Evolutionary conservation across 2,113 vertebrate genomes (phyloP).

Genomic region (Nycticebus coucang): DNA sequence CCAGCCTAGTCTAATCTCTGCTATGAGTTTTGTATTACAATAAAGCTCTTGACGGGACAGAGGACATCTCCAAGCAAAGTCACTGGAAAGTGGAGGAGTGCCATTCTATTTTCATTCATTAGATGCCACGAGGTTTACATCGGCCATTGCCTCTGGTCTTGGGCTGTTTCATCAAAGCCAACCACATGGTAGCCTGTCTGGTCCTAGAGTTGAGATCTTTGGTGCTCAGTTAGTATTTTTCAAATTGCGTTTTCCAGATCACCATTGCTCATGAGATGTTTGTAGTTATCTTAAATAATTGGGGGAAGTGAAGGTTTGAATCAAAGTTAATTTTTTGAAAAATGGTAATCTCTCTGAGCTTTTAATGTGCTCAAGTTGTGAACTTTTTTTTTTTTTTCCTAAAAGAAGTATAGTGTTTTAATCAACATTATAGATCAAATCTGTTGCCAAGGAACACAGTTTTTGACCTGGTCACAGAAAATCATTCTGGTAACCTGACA

Average conservation of each 20-base stretch:
- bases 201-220: background rate
- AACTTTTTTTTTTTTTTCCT: too few species aligned
- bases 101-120: background rate
- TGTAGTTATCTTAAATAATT: background rate
- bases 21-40: background rate
- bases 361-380: background rate
- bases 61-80: fast-evolving
- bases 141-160: too few species aligned
- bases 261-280: background rate
- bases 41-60: background rate
- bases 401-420: constrained; percentile 12
- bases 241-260: background rate
- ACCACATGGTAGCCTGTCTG: background rate
- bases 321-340: background rate
- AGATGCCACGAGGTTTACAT: background rate
- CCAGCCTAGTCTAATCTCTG: too few species aligned
- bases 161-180: fast-evolving
- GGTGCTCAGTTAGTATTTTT: background rate
- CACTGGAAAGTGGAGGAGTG: fast-evolving
- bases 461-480: too few species aligned
- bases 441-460: too few species aligned
- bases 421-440: background rate
- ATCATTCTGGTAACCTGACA: too few species aligned
- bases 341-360: background rate
- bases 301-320: background rate